These are phyloP conservation scores for Habroteleia sp. DNA, from an alignment of 2,888 invertebrate genomes.

Conservation along the genomic window DNA sequence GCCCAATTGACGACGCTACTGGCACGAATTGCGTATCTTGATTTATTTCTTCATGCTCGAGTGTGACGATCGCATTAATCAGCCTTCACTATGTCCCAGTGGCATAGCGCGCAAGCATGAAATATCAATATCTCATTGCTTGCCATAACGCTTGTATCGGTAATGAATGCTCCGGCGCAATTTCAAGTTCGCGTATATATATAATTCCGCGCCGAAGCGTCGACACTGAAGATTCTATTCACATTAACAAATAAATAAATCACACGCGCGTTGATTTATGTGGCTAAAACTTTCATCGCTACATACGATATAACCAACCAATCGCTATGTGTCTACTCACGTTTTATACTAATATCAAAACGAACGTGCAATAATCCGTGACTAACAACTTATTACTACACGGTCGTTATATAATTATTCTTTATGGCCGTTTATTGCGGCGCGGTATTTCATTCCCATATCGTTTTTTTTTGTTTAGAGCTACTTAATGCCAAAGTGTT, in stretches of 20 bases:
- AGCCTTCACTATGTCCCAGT: constrained; percentile 40
- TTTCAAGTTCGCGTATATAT: constrained; percentile 53
- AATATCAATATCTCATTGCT: constrained; percentile 61
- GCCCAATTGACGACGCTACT: constrained; percentile 13
- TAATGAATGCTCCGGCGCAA: constrained; percentile 54
- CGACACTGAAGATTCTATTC: constrained; percentile 57
- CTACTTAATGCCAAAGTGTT: no score
- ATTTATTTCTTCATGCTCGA: constrained; percentile 54
- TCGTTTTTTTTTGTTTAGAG: background rate
- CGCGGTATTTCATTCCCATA: no score
- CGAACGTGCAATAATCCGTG: constrained; percentile 37
- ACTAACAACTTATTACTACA: constrained; percentile 36
- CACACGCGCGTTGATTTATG: constrained; percentile 45
- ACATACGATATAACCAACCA: constrained; percentile 13
- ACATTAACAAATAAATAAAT: constrained; percentile 60
- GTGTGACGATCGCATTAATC: constrained; percentile 58
- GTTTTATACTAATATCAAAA: constrained; percentile 40
- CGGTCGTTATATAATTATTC: constrained; percentile 38
- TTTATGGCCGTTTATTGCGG: constrained; percentile 5
- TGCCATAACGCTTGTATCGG: constrained; percentile 43
- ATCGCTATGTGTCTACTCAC: constrained; percentile 25
- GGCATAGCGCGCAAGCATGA: constrained; percentile 48
- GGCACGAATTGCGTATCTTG: constrained; percentile 32
- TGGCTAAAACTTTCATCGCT: constrained; percentile 39
- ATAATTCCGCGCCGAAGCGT: constrained; percentile 26